These are phyloP conservation scores for Hiodon tergisus DNA, from an alignment of 2,113 vertebrate species.

Conservation along the genomic window DNA sequence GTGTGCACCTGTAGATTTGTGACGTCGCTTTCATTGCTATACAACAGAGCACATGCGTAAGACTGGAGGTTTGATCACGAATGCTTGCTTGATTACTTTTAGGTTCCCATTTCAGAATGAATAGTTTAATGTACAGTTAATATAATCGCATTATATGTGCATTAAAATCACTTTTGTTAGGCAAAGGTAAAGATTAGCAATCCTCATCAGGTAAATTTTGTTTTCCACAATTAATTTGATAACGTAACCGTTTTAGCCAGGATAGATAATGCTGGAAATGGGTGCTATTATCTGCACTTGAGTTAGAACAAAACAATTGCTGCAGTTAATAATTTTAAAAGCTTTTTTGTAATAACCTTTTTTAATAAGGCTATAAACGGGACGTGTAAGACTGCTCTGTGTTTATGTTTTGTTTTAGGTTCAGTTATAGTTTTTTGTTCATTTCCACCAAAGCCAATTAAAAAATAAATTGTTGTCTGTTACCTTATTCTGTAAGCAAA, in stretches of 20 bases:
- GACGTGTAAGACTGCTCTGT: background rate
- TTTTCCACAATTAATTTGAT: constrained; percentile 49
- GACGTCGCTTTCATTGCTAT: constrained; percentile 50
- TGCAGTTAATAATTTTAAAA: constrained; percentile 19
- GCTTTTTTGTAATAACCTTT: constrained; percentile 3
- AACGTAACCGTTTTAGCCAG: constrained; percentile 41
- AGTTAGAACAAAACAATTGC: constrained; percentile 41
- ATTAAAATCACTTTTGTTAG: constrained; percentile 40
- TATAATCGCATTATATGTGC: constrained; percentile 38
- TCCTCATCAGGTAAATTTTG: constrained; percentile 37
- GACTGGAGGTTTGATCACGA: constrained; percentile 38
- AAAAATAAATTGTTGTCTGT: no score
- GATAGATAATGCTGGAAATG: constrained; percentile 45
- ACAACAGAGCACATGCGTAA: constrained; percentile 46
- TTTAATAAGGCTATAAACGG: background rate
- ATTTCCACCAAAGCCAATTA: no score
- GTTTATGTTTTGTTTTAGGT: background rate
- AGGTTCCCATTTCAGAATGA: constrained; percentile 37
- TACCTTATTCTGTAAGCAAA: no score
- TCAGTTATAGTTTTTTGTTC: no score
- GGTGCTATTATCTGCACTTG: constrained; percentile 46
- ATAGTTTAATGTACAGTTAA: constrained; percentile 33
- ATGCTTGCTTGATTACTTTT: constrained; percentile 30
- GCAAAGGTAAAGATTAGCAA: constrained; percentile 37
- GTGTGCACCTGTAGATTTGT: constrained; percentile 55